Conservation (phyloP, 2,888 invertebrate species). For the Luperina testacea region DNA sequence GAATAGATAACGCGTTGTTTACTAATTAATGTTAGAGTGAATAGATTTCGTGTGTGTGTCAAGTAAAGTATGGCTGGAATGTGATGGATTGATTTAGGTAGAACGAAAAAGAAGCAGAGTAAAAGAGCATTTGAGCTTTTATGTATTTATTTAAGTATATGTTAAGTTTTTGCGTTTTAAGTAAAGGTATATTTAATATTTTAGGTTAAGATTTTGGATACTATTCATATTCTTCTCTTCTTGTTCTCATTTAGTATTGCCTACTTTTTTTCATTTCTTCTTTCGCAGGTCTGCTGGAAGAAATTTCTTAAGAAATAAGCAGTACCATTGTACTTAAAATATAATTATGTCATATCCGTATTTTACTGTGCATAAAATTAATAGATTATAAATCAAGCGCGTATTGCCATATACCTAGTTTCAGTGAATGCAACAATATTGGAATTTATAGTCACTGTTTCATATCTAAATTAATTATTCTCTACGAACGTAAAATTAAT, state of each 20-base stretch:
- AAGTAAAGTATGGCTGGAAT: not conserved
- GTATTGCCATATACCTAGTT: not conserved
- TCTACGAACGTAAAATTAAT: conserved; percentile 39
- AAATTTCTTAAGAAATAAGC: not conserved
- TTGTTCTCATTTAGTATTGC: not conserved
- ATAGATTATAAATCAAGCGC: not conserved
- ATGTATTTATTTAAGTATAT: too few species aligned
- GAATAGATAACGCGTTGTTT: conserved; percentile 65
- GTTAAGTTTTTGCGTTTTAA: not conserved
- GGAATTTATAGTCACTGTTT: conserved; percentile 29
- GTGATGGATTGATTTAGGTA: not conserved
- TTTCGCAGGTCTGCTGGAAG: not conserved
- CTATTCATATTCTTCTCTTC: not conserved
- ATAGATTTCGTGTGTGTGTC: conserved; percentile 38
- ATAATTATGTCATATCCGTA: not conserved
- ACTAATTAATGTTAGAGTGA: conserved; percentile 67
- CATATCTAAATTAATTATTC: conserved; percentile 26
- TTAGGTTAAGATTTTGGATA: not conserved
- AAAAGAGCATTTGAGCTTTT: too few species aligned
- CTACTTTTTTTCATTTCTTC: not conserved
- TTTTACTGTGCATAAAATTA: not conserved
- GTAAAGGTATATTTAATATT: too few species aligned
- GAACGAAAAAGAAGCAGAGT: not conserved
- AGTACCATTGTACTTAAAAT: not conserved
- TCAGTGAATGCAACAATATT: conserved; percentile 10